A percentile compares a stretch with the other conserved stretches of the same genome.
Evolutionary conservation across 2,113 vertebrate species (phyloP).

Genomic region (Oryzias celebensis): DNA sequence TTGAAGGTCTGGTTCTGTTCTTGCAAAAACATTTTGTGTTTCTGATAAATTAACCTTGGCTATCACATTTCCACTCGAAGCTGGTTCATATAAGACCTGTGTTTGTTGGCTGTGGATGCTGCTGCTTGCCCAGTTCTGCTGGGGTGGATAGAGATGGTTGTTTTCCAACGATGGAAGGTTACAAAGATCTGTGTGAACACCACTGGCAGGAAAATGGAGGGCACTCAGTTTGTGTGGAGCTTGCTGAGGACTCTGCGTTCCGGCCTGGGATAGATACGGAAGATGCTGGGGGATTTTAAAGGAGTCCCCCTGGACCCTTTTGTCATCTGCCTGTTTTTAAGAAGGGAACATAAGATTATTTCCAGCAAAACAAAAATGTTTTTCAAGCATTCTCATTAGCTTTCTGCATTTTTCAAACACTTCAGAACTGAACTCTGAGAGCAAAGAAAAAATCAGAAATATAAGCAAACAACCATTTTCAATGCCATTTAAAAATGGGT

Average conservation of each 20-base stretch:
- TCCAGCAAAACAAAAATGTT: slow-evolving; percentile 11
- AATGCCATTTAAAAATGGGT: too few species aligned
- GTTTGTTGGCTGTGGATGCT: slow-evolving; percentile 8
- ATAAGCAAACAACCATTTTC: too few species aligned
- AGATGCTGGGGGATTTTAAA: slow-evolving; percentile 29
- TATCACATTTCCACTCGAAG: neutral
- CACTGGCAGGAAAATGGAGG: neutral
- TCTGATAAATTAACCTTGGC: neutral
- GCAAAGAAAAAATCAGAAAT: too few species aligned
- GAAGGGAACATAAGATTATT: slow-evolving; percentile 32
- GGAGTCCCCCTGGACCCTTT: slow-evolving; percentile 4
- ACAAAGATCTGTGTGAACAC: slow-evolving; percentile 1
- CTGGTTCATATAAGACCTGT: neutral
- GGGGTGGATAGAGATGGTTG: slow-evolving; percentile 13
- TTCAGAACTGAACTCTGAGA: too few species aligned
- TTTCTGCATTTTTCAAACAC: neutral
- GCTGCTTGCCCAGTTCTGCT: slow-evolving; percentile 34
- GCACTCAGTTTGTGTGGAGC: neutral
- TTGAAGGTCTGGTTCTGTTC: neutral
- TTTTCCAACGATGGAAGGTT: slow-evolving; percentile 14
- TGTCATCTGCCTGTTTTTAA: slow-evolving; percentile 59
- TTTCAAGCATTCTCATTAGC: neutral
- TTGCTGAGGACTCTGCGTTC: slow-evolving; percentile 27
- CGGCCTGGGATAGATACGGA: slow-evolving; percentile 42
- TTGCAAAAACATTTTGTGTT: neutral